Evolutionary conservation across 2,888 invertebrate species (phyloP), one percentile per base, ranked within the genome.

Genomic region (Leucophenga montana): DNA sequence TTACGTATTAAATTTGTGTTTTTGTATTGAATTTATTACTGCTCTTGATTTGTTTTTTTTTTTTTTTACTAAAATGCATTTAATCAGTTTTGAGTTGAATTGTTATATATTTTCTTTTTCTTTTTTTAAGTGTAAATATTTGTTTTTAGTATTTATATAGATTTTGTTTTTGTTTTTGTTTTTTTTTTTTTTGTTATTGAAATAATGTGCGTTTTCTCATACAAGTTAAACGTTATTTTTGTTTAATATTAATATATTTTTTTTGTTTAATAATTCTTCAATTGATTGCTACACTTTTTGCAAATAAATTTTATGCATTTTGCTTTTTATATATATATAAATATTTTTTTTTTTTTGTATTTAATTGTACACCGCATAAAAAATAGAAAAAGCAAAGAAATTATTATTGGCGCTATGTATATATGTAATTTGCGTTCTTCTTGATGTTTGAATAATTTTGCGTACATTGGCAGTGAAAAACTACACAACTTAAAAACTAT

Each of bases 391-490:
- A 39, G 39, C 39, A 39, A 39, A 5, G 8, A 31, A 57, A 57
- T 0, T 73, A 70, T 48, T 64, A 18, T 66, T n/a, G n/a, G 57
- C 62, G 56, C 67, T 73, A 72, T 77, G 73, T 57, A 71, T 31
- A 57, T 57, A 6, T 33, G 8, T 0, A 75, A 73, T 78, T 66
- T 77, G 66, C 68, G 67, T 71, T n/a, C n/a, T n/a, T n/a, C n/a
- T 71, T 71, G 68, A 53, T 48, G 46, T 66, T 74, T 71, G 68
- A 72, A 72, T 73, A 73, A 78, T 80, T n/a, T 78, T 82, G 83
- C 81, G 79, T 78, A 70, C 62, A 75, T 78, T 82, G 81, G 81
- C 83, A 82, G 81, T 82, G 81, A 81, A 74, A 74, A 81, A 75
- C 76, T 80, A 78, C 74, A 73, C 27, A 82, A 80, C 76, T 72